Evolutionary conservation across 30 jellyfish, hydroid and myxozoan species (phyloP), one percentile per base, ranked within the genome.

Genomic region (Turritopsis dohrnii): DNA sequence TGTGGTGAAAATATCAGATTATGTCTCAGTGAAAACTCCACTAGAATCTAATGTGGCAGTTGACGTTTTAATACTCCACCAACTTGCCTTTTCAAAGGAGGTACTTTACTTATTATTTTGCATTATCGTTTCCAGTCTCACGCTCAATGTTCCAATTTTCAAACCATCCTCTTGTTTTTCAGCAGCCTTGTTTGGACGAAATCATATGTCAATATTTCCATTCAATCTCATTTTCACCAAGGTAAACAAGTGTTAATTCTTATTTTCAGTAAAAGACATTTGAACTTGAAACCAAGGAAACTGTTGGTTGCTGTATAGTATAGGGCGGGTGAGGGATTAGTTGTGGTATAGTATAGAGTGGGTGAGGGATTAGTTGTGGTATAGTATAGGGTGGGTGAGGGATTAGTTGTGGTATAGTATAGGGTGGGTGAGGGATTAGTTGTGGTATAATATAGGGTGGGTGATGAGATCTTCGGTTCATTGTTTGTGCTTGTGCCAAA

Each of bases 31-130:
- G 60, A 41, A 69, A n/a, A 9, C 22, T 7, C 16, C 31, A 23
- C 22, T n/a, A 69, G 30, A 23, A 69, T 69, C 77, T 27, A 69
- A 69, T 27, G 16, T 69, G 77, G 28, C 77, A n/a, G 77, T 69
- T 69, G 23, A 7, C 0, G 19, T 69, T 9, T 27, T 69, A 17
- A 27, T 69, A 21, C 77, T 69, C 17, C 30, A 69, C 22, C 28
- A 69, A 69, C 28, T 69, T 9, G 19, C 22, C 4, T 69, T 69
- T 19, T 7, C 9, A 69, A 69, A 69, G 30, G 77, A 69, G 77
- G 77, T 69, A n/a, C 0, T 16, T 69, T 69, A n/a, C 0, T 16
- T 69, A 69, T 27, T 7, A 8, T 69, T 69, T 69, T 9, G 8
- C 1, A 27, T 17, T 21, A 3, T 19, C 19, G 9, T 23, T 19